Base-by-base conservation (phyloP, 2,888 invertebrate species). In the Esperia sulphurella region DNA sequence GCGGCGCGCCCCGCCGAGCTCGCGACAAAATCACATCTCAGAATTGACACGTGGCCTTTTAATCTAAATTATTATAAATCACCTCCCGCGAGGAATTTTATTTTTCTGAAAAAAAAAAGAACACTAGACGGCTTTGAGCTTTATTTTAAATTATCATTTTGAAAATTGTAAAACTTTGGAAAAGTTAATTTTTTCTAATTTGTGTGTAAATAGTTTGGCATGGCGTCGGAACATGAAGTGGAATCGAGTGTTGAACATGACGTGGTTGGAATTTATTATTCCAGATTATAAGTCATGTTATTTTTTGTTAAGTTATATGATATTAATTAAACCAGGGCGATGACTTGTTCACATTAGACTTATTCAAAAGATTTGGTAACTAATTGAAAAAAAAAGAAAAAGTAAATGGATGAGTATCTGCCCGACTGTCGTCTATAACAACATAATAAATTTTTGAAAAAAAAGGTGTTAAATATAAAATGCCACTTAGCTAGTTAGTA, bases 401-500 rank as follows among this genome's bases (percentile, higher is more conserved):
- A 45, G 31, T 48, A 31, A 31, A 14, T 21, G 30, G 41, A 37
- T 45, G 48, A 42, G 51, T 46, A 54, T 57, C 51, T 45, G 59
- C 54, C 65, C 61, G 67, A 57, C 63, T 37, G 49, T 44, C 59
- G 50, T 54, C 45, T 30, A 21, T 53, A 52, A 49, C 51, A 60
- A 65, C 65, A 69, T 70, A 67, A 71, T 67, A 65, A 63, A 60
- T 56, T 55, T 29, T 50, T 57, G 57, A 61, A 12, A 60, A 56
- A 61, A 64, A 55, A 57, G 51, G 49, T 56, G 54, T 53, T 59
- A 55, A 59, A 56, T 60, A 58, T 60, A 63, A n/a, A n/a, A 68
- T 68, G 77, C 79, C 79, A 79, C 84, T 80, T 78, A 68, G 80
- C 67, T 86, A 86, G 87, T 79, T 79, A 63, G 76, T 86, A 86